These are phyloP conservation scores for Alouatta palliata DNA, from an alignment of 2,113 vertebrate species.

Conservation along the genomic window DNA sequence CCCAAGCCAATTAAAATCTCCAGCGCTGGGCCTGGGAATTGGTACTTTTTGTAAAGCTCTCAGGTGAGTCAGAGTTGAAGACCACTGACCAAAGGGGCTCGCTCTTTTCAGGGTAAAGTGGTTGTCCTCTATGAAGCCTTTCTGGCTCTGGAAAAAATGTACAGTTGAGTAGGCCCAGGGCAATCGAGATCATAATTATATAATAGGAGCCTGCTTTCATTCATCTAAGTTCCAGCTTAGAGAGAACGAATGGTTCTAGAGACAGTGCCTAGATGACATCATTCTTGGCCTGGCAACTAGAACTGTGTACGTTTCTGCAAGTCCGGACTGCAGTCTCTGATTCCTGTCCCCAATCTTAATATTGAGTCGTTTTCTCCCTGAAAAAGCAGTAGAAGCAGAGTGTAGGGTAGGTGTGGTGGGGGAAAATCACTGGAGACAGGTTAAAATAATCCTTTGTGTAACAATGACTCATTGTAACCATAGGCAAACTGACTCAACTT, in stretches of 20 bases:
- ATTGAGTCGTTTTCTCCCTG: neutral
- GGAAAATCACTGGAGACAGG: neutral
- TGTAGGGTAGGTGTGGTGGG: neutral
- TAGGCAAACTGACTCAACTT: neutral
- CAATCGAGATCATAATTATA: neutral
- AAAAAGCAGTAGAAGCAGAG: neutral
- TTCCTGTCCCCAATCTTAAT: neutral
- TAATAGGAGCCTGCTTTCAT: neutral
- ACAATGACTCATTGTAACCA: neutral
- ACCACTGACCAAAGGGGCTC: neutral
- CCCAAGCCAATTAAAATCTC: neutral
- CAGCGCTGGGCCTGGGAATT: neutral
- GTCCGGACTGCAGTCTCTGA: neutral
- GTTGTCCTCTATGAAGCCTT: neutral
- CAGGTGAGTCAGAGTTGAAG: neutral
- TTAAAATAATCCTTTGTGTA: neutral
- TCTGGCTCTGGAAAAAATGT: neutral
- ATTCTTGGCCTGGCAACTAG: neutral
- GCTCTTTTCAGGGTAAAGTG: neutral
- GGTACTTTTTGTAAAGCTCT: neutral
- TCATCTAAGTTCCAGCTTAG: neutral
- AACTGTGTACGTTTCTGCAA: neutral
- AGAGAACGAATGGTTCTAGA: neutral
- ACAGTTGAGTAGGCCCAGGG: neutral
- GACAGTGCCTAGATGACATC: neutral